Evolutionary conservation across 1,140 invertebrate species (phyloP).

Genomic region (Drosophila baimaii): DNA sequence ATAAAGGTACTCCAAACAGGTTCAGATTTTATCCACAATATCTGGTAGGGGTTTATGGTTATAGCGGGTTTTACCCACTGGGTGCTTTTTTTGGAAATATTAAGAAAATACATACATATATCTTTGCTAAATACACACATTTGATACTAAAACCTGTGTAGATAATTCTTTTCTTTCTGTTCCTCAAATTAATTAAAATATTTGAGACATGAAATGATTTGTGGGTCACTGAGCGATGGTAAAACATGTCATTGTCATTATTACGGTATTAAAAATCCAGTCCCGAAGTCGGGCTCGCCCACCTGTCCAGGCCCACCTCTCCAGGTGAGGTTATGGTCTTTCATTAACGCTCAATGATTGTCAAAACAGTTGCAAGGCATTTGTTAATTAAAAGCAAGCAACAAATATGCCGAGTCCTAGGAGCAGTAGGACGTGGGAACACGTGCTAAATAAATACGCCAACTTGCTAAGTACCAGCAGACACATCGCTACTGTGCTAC

Average conservation of each 20-base stretch:
- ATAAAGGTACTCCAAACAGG: too few relatives aligned
- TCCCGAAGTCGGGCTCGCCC: neutral
- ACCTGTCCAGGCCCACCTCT: too few relatives aligned
- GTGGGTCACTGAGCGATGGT: neutral
- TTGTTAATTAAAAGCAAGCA: conserved; percentile 63
- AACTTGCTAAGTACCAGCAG: conserved; percentile 48
- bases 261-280: conserved; percentile 5
- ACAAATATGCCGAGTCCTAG: conserved; percentile 37
- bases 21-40: too few relatives aligned
- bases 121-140: too few relatives aligned
- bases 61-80: too few relatives aligned
- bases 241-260: conserved; percentile 7
- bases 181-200: too few relatives aligned
- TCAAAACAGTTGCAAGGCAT: conserved; percentile 53
- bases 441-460: conserved; percentile 59
- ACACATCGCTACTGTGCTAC: conserved; percentile 14
- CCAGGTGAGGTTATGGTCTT: conserved; percentile 12
- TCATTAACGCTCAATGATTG: conserved; percentile 44
- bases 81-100: too few relatives aligned
- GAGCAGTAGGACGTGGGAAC: conserved; percentile 27
- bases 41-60: too few relatives aligned
- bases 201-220: too few relatives aligned
- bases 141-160: too few relatives aligned
- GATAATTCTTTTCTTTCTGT: too few relatives aligned
- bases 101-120: too few relatives aligned